Percentiles rank a stretch among this genome's conserved stretches.
Conservation (phyloP, 2,113 vertebrate genomes). For the Pyxicephalus adspersus region DNA sequence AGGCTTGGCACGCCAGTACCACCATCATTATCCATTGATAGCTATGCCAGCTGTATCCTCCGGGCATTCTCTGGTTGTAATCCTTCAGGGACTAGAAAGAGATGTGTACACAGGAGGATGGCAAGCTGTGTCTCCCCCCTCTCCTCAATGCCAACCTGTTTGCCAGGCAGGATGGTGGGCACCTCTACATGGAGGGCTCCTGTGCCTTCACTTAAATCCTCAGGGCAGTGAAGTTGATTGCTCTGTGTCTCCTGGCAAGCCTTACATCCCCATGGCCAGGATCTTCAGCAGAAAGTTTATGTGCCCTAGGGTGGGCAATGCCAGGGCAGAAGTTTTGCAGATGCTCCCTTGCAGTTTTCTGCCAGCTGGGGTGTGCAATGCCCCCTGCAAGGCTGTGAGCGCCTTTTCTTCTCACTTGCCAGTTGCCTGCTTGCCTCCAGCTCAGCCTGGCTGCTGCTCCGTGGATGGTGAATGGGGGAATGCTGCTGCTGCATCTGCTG, state of each 20-base stretch:
- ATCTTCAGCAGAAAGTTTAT: slow-evolving; percentile 49
- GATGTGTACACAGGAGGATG: background rate
- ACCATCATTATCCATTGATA: slow-evolving; percentile 38
- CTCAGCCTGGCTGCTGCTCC: slow-evolving; percentile 14
- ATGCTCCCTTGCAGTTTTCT: background rate
- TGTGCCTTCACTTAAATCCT: background rate
- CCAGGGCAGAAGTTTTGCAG: slow-evolving; percentile 24
- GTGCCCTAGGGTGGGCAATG: slow-evolving; percentile 12
- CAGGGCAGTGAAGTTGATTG: slow-evolving; percentile 21
- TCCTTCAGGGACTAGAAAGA: background rate
- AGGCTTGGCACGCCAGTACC: slow-evolving; percentile 38
- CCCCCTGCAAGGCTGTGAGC: slow-evolving; percentile 1
- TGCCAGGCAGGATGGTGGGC: background rate
- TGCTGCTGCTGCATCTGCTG: slow-evolving; percentile 30
- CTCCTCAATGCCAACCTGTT: slow-evolving; percentile 21
- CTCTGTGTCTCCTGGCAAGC: background rate
- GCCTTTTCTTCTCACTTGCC: background rate
- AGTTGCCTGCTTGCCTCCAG: slow-evolving; percentile 12
- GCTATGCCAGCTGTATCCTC: slow-evolving; percentile 17
- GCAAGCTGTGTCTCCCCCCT: background rate
- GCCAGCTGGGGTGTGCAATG: background rate
- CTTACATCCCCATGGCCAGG: background rate
- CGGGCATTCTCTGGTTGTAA: slow-evolving; percentile 38
- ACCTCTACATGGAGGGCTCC: background rate
- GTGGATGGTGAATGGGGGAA: slow-evolving; percentile 50